Evolutionary conservation across 2,888 invertebrate species (phyloP).

Genomic region (Dasypogon diadema): DNA sequence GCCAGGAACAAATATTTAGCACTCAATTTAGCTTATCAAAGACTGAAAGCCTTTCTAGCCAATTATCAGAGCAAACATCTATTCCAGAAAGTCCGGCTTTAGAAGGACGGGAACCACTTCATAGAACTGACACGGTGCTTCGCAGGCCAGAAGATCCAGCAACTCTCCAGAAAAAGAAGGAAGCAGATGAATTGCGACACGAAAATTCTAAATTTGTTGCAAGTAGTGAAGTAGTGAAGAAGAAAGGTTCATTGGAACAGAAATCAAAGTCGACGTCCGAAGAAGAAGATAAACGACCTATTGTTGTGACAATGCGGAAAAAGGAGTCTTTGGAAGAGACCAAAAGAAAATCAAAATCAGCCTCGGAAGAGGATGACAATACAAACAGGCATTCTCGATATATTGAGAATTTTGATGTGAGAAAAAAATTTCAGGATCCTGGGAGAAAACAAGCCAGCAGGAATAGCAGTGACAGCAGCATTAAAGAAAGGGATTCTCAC

Average conservation of each 20-base stretch:
- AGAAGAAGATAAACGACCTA: constrained; percentile 61
- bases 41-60: constrained; percentile 75
- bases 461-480: constrained; percentile 56
- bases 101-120: constrained; percentile 60
- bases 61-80: constrained; percentile 70
- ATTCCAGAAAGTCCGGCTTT: constrained; percentile 58
- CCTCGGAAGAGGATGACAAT: constrained; percentile 65
- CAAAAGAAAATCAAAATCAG: constrained; percentile 62
- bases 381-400: constrained; percentile 66
- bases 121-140: constrained; percentile 65
- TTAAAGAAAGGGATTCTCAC: constrained; percentile 55
- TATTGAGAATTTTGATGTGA: constrained; percentile 67
- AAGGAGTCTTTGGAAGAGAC: constrained; percentile 60
- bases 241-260: constrained; percentile 56
- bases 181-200: neutral
- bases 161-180: constrained; percentile 25
- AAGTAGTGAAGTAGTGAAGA: constrained; percentile 55
- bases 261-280: constrained; percentile 65
- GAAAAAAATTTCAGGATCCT: constrained; percentile 64
- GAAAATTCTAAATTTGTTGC: constrained; percentile 2
- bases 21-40: constrained; percentile 76
- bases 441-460: no score
- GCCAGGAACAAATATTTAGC: constrained; percentile 78
- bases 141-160: constrained; percentile 60
- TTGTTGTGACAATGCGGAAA: constrained; percentile 62